phyloP scores from a whole-genome alignment of 2,888 invertebrate genomes.

The Anorthoa munda region DNA sequence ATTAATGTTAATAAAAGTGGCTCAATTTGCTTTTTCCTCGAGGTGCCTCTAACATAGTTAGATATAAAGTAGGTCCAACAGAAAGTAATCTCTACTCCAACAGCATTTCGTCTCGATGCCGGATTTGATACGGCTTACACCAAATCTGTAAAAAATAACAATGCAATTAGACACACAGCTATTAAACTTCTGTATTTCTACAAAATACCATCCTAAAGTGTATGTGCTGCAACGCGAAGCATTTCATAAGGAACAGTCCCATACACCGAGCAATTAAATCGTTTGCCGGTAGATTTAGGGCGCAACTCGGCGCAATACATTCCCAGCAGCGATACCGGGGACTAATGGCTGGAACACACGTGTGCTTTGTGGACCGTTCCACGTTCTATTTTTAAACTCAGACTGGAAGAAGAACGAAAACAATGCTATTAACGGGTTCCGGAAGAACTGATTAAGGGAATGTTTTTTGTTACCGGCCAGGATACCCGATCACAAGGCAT shows the following conservation, averaged over 20 bases:
- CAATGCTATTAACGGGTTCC: conserved; percentile 45
- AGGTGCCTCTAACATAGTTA: conserved; percentile 11
- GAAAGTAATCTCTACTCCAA: conserved; percentile 15
- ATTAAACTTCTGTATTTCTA: conserved; percentile 17
- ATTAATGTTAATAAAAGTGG: conserved; percentile 18
- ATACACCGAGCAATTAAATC: conserved; percentile 74
- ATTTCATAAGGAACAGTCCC: conserved; percentile 59
- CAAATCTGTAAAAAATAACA: conserved; percentile 13
- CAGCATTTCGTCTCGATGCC: conserved; percentile 9
- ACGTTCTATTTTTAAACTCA: conserved; percentile 60
- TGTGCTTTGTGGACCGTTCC: conserved; percentile 64
- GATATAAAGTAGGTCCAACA: conserved; percentile 13
- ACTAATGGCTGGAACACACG: conserved; percentile 75
- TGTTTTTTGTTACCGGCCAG: conserved; percentile 29
- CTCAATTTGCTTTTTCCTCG: conserved; percentile 21
- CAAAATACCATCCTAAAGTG: conserved; percentile 24
- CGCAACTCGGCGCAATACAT: conserved; percentile 75
- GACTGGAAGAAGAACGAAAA: conserved; percentile 49
- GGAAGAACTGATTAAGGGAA: conserved; percentile 42
- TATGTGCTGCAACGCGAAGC: conserved; percentile 32
- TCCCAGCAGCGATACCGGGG: conserved; percentile 75
- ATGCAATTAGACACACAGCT: conserved; percentile 24
- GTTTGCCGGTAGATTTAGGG: conserved; percentile 81
- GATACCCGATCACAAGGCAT: background rate
- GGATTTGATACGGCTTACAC: conserved; percentile 21